Base-by-base conservation (phyloP, 2,797 vertebrate species). In the Helostoma temminkii region DNA sequence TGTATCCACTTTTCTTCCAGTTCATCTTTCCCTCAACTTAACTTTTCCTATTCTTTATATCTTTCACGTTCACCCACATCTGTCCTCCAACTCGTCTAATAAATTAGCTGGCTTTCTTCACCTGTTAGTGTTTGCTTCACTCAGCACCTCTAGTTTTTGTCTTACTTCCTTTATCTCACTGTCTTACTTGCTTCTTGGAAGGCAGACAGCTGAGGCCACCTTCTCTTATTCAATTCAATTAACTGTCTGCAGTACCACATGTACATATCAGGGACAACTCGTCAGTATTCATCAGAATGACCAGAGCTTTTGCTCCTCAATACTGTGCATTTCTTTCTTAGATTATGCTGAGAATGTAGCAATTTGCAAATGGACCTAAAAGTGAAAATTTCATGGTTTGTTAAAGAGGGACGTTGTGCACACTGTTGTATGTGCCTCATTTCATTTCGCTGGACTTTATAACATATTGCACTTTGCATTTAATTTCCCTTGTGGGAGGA, bases 261-360 rank as follows among this genome's bases (percentile, higher is more conserved):
- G 11, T 58, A 24, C 39, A 36, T 60, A 28, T 79, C 12, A 48
- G 22, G 26, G 18, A 15, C 36, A 5, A 1, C 19, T 59, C 69
- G 63, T 77, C 24, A 64, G 49, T 71, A 74, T 79, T 74, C 32
- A 54, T 54, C 41, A 14, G 36, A 37, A 70, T 37, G 41, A 42
- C 15, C 36, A 3, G 11, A 0, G 1, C 18, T 8, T 69, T 53
- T 37, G 39, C 48, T 26, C 24, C 15, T 50, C 11, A 25, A 18
- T 26, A 32, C 47, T 26, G 2, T 28, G 58, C 60, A 45, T 30
- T 22, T 5, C 18, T 37, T 56, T 53, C 39, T 21, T 45, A 54
- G 66, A 36, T 49, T 48, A 66, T 47, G n/a, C 37, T 36, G 16
- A 42, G 8, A 18, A 37, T 55, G 43, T 28, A 43, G 56, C 43